Evolutionary conservation across 1,140 invertebrate genomes (phyloP).

Genomic region (Galendromus occidentalis): DNA sequence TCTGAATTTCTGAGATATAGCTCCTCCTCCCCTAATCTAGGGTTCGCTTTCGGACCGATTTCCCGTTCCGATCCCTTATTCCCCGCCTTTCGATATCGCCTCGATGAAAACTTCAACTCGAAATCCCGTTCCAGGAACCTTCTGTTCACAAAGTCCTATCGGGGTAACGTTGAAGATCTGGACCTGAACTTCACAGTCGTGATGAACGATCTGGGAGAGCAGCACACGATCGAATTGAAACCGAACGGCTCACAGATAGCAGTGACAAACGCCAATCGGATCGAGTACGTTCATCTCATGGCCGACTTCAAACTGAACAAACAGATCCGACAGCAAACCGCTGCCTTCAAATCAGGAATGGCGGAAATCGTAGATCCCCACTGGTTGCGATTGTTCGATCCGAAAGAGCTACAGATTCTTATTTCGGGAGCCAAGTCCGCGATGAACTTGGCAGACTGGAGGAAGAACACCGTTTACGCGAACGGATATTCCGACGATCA

Average conservation of each 20-base stretch:
- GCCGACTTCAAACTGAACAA: constrained; percentile 88
- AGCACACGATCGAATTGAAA: constrained; percentile 56
- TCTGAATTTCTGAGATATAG: not conserved
- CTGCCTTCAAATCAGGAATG: constrained; percentile 55
- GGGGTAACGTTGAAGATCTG: constrained; percentile 33
- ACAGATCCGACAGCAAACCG: constrained; percentile 59
- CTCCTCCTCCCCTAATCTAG: not conserved
- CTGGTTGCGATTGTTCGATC: constrained; percentile 85
- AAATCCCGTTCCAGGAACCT: constrained; percentile 52
- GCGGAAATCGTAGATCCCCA: constrained; percentile 68
- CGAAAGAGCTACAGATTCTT: constrained; percentile 75
- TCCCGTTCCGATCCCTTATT: not conserved
- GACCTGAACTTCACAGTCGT: constrained; percentile 79
- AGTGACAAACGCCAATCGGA: constrained; percentile 72
- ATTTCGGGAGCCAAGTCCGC: constrained; percentile 80
- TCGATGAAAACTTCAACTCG: no score
- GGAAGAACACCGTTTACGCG: constrained; percentile 55
- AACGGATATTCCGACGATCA: constrained; percentile 55
- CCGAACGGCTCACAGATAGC: constrained; percentile 65
- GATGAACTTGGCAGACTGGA: constrained; percentile 75
- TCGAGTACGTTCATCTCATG: constrained; percentile 89
- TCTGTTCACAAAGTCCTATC: constrained; percentile 49
- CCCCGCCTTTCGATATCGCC: no score
- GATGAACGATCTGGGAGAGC: constrained; percentile 71
- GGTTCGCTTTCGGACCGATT: not conserved